Conservation (phyloP, 1,140 invertebrate genomes). For the Zophobas atratus region DNA sequence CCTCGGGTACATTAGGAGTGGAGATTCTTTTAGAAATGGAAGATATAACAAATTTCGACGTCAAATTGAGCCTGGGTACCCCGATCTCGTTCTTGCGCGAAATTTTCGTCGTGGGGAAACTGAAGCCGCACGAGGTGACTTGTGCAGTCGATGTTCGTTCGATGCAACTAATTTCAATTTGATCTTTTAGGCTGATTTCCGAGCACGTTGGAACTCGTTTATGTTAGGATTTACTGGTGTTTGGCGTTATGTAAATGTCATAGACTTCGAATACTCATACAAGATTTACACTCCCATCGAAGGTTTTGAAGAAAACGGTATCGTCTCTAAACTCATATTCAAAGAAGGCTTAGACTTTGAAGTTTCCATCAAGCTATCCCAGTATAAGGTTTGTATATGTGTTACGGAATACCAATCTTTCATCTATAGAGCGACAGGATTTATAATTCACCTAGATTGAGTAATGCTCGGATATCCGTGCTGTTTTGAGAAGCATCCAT, state of each 20-base stretch:
- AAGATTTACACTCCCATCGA: constrained; percentile 82
- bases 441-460: constrained; percentile 56
- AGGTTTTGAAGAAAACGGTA: constrained; percentile 81
- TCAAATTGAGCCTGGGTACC: constrained; percentile 80
- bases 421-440: constrained; percentile 51
- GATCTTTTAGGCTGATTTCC: constrained; percentile 76
- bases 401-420: constrained; percentile 50
- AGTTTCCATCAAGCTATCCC: constrained; percentile 77
- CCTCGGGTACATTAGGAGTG: constrained; percentile 76
- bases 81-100: constrained; percentile 79
- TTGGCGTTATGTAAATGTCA: constrained; percentile 79
- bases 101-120: constrained; percentile 75
- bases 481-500: constrained; percentile 50
- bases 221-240: constrained; percentile 82
- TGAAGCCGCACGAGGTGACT: constrained; percentile 74
- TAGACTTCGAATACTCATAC: constrained; percentile 84
- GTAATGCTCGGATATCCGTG: constrained; percentile 51
- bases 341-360: constrained; percentile 78
- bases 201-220: constrained; percentile 81
- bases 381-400: constrained; percentile 72
- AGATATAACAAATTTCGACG: constrained; percentile 77
- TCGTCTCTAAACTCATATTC: constrained; percentile 78
- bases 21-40: constrained; percentile 76
- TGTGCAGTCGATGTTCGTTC: constrained; percentile 1
- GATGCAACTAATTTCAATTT: constrained; percentile 3